These are phyloP conservation scores for Scomber colias DNA, from an alignment of 2,113 vertebrate genomes.

Conservation along the genomic window DNA sequence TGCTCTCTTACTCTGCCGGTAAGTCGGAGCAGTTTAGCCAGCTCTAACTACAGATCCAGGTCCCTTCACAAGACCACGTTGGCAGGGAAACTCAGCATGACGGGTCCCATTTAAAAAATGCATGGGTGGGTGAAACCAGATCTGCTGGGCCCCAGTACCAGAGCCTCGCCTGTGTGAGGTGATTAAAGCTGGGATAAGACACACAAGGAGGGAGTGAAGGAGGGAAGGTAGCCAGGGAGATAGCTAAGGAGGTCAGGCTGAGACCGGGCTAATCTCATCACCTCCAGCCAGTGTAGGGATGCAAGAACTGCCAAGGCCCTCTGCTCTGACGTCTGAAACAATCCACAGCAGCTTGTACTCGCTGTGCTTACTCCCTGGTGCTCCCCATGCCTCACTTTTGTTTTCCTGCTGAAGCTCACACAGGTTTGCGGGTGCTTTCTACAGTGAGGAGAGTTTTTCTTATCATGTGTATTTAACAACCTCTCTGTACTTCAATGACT, in stretches of 20 bases:
- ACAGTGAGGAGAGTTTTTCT: not conserved
- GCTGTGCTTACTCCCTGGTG: slow-evolving; percentile 5
- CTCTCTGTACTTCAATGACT: too few relatives aligned
- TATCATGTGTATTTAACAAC: not conserved
- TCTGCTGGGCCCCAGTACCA: slow-evolving; percentile 33
- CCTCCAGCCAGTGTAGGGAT: slow-evolving; percentile 34
- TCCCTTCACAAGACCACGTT: slow-evolving; percentile 10
- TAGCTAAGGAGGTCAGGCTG: slow-evolving; percentile 69
- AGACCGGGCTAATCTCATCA: slow-evolving; percentile 67
- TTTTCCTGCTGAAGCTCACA: not conserved
- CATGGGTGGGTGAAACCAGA: slow-evolving; percentile 72
- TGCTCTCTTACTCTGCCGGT: slow-evolving; percentile 93
- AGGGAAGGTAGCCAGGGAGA: slow-evolving; percentile 43
- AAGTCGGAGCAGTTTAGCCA: slow-evolving; percentile 80
- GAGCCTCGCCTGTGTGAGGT: slow-evolving; percentile 52
- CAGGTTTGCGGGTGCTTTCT: not conserved
- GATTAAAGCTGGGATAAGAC: slow-evolving; percentile 66
- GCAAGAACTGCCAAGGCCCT: slow-evolving; percentile 21
- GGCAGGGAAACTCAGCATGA: slow-evolving; percentile 44
- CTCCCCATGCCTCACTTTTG: slow-evolving; percentile 11
- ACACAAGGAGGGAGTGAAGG: slow-evolving; percentile 37
- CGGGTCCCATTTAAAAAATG: slow-evolving; percentile 70
- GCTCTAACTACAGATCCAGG: slow-evolving; percentile 25
- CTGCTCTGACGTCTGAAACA: slow-evolving; percentile 42
- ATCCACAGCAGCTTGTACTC: slow-evolving; percentile 36